phyloP scores from a whole-genome alignment of 2,888 invertebrate species.

The Leptogaster cylindrica region DNA sequence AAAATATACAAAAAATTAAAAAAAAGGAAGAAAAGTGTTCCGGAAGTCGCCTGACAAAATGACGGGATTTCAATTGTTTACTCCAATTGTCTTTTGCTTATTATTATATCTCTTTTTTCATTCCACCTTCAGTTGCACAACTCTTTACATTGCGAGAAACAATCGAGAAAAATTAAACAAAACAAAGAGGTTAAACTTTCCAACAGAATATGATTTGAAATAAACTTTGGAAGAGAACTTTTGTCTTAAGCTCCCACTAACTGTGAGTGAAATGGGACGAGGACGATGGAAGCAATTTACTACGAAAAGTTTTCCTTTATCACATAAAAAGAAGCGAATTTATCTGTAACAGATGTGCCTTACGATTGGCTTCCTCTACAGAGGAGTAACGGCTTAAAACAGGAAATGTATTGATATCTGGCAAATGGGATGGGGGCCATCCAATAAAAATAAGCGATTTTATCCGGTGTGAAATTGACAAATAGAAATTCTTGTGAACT shows the following conservation, averaged over 20 bases:
- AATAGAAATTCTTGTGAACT: too few relatives aligned
- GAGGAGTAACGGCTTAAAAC: constrained; percentile 39
- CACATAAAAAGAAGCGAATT: constrained; percentile 43
- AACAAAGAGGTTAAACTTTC: too few relatives aligned
- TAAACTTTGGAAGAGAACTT: background rate
- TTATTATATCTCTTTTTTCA: too few relatives aligned
- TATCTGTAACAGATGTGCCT: constrained; percentile 42
- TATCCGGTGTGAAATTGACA: background rate
- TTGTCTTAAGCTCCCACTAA: constrained; percentile 6
- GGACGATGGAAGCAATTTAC: constrained; percentile 28
- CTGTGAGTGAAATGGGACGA: background rate
- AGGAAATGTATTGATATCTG: constrained; percentile 41
- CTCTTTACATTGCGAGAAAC: too few relatives aligned
- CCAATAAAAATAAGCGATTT: constrained; percentile 2
- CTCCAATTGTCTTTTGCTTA: too few relatives aligned
- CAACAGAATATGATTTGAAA: constrained; percentile 6
- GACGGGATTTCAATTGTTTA: too few relatives aligned
- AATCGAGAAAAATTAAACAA: too few relatives aligned
- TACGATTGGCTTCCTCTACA: constrained; percentile 36
- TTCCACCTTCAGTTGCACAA: too few relatives aligned
- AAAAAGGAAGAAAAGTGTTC: too few relatives aligned
- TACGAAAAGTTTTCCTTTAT: constrained; percentile 36
- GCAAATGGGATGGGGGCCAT: too few relatives aligned
- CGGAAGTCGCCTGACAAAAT: too few relatives aligned
- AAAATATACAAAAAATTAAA: too few relatives aligned